Evolutionary conservation across 1,140 invertebrate species (phyloP), one percentile per base, ranked within the genome.

Genomic region (Tetramorium simillimum): DNA sequence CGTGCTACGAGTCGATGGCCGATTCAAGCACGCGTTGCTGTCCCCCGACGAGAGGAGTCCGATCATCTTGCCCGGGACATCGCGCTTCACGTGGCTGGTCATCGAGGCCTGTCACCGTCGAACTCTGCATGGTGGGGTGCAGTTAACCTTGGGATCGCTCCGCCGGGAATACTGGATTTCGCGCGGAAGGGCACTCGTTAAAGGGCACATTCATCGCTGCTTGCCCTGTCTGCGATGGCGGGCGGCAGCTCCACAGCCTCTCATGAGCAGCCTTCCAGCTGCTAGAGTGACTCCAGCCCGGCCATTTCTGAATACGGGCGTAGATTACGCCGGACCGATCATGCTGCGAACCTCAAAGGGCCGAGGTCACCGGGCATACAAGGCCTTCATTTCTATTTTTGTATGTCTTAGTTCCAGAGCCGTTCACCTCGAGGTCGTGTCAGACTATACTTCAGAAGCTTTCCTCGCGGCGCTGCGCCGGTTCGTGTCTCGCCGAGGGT

Each of bases 291-390:
- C n/a, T 16, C 89, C 91, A 3, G 51, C 51, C 24, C 90, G 53
- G 2, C 53, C 53, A 7, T 95, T 95, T 76, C 16, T 73, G 14
- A 80, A 91, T 40, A 60, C 81, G 3, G 95, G 94, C 3, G 67
- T 95, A 0, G 95, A 95, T 77, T 95, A 92, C 80, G 93, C 82
- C 6, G 82, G 82, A 0, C 72, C 82, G 0, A 0, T 76, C 1
- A 0, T 0, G 12, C 1, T 73, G 16, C 24, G 58, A 0, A 53
- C 70, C 0, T 12, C 9, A 0, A 24, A 21, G 2, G 81, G 70
- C 0, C 40, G 70, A 21, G 80, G 76, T 1, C 37, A 60, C 5
- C 73, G 76, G 14, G 58, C 85, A 0, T 69, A 77, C n/a, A 92
- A 28, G n/a, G n/a, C 91, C 0, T 92, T 91, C 37, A 56, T 85